Percentiles rank a stretch among this genome's conserved stretches.
phyloP scores from a whole-genome alignment of 1,140 invertebrate genomes.

The Bombus sibiricus region DNA sequence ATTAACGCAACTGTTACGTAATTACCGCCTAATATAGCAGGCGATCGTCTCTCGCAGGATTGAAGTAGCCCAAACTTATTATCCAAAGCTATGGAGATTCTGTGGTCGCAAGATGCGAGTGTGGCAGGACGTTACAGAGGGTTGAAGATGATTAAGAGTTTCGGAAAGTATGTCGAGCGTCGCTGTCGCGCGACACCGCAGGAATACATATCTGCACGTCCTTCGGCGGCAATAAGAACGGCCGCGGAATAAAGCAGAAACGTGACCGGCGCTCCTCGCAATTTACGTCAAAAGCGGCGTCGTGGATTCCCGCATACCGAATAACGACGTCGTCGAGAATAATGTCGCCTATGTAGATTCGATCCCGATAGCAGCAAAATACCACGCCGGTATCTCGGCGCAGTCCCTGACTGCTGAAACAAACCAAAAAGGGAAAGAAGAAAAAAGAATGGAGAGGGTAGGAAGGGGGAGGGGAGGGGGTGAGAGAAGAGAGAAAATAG shows the following conservation, averaged over 20 bases:
- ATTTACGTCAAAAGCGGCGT: constrained; percentile 79
- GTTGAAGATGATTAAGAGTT: constrained; percentile 17
- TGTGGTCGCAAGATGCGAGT: too few species aligned
- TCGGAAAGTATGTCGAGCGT: constrained; percentile 5
- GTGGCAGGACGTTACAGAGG: too few species aligned
- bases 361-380: constrained; percentile 68
- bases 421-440: neutral
- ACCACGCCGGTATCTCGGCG: constrained; percentile 57
- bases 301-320: constrained; percentile 69
- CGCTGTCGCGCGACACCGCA: constrained; percentile 30
- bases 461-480: too few species aligned
- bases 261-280: constrained; percentile 77
- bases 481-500: constrained; percentile 23
- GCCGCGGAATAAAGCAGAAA: constrained; percentile 73
- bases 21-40: fast-evolving
- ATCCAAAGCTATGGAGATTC: too few species aligned
- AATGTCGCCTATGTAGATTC: constrained; percentile 69
- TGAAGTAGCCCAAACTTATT: too few species aligned
- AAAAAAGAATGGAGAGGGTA: too few species aligned
- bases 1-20: too few species aligned
- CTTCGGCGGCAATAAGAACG: constrained; percentile 60
- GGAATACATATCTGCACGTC: constrained; percentile 63
- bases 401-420: constrained; percentile 29
- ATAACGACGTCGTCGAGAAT: constrained; percentile 71
- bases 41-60: too few species aligned